phyloP scores from a whole-genome alignment of 2,797 vertebrate species.

The Esox masquinongy region DNA sequence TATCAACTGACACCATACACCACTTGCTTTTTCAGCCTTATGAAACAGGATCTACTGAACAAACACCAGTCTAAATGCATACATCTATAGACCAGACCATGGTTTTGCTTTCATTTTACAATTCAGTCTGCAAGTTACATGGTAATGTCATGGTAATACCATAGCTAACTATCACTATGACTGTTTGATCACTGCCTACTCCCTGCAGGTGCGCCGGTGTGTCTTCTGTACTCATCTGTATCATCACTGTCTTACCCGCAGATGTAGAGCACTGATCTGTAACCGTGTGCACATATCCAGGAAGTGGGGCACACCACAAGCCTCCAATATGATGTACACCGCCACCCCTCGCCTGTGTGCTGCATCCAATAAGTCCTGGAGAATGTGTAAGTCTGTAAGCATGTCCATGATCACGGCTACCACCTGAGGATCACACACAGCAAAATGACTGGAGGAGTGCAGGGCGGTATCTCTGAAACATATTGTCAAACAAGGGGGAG shows the following conservation, averaged over 20 bases:
- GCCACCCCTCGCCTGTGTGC: conserved; percentile 84
- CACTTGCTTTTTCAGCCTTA: conserved; percentile 9
- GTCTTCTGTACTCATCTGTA: neutral
- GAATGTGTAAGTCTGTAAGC: conserved; percentile 91
- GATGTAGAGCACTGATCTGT: conserved; percentile 80
- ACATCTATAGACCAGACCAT: neutral
- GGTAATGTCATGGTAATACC: neutral
- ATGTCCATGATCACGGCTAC: conserved; percentile 95
- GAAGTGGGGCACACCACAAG: conserved; percentile 81
- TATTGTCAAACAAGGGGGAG: neutral
- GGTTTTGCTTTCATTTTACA: neutral
- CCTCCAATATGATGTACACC: conserved; percentile 88
- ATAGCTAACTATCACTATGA: neutral
- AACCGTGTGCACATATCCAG: conserved; percentile 90
- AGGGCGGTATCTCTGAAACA: neutral
- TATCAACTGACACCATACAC: conserved; percentile 48
- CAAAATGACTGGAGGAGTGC: no score
- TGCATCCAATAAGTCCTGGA: conserved; percentile 91
- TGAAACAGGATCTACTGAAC: conserved; percentile 15
- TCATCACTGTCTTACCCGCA: conserved; percentile 78
- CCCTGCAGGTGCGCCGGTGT: conserved; percentile 7
- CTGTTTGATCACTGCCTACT: conserved; percentile 13
- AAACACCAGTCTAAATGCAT: conserved; percentile 27
- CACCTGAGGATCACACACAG: conserved; percentile 67
- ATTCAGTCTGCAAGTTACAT: neutral